A percentile compares a stretch with the other conserved stretches of the same genome.
Conservation (phyloP, 92 coral and sea anemone genomes). For the Parazoanthus darwini region DNA sequence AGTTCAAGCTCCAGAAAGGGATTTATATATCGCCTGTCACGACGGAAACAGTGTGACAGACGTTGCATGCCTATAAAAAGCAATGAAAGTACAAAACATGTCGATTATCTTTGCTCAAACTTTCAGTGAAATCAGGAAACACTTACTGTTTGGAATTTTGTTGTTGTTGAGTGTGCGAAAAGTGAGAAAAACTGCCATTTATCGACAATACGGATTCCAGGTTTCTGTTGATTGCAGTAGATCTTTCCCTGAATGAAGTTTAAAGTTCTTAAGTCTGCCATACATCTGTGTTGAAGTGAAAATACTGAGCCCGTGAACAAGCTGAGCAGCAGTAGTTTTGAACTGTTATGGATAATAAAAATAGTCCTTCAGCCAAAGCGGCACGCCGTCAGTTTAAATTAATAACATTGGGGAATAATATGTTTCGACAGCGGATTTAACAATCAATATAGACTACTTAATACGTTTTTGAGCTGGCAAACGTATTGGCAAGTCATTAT, state of each 20-base stretch:
- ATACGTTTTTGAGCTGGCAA: too few relatives aligned
- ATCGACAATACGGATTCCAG: neutral
- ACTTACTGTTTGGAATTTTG: slow-evolving; percentile 39
- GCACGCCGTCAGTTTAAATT: too few relatives aligned
- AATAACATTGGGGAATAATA: too few relatives aligned
- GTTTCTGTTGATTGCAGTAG: neutral
- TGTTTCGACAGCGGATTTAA: too few relatives aligned
- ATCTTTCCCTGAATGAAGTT: neutral
- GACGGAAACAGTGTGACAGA: neutral
- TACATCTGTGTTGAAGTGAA: neutral
- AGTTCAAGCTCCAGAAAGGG: neutral
- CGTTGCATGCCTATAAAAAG: neutral
- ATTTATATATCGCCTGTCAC: neutral
- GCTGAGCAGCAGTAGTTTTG: slow-evolving; percentile 3
- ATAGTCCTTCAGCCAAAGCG: too few relatives aligned
- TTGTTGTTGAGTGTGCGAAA: slow-evolving; percentile 39
- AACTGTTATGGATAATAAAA: too few relatives aligned
- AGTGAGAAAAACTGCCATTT: slow-evolving; percentile 43
- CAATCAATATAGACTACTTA: too few relatives aligned
- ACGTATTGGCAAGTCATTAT: too few relatives aligned
- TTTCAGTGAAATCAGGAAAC: neutral
- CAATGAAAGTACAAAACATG: neutral
- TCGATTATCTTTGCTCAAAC: neutral
- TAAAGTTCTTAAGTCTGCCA: neutral
- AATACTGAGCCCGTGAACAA: slow-evolving; percentile 11